A percentile compares a stretch with the other conserved stretches of the same genome.
phyloP scores from a whole-genome alignment of 1,140 invertebrate genomes.

The Adelges cooleyi region DNA sequence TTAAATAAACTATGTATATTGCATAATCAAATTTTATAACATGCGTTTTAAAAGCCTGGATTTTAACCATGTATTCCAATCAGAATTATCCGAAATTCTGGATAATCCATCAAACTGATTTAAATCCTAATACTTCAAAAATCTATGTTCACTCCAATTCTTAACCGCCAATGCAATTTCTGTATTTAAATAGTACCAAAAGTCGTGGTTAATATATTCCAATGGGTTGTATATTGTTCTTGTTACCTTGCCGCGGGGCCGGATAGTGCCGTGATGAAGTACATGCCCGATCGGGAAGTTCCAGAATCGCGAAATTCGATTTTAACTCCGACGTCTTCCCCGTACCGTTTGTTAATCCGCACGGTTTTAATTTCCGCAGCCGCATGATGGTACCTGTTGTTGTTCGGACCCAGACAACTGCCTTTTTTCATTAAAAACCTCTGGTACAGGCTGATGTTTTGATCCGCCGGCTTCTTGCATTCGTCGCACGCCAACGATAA shows the following conservation, averaged over 20 bases:
- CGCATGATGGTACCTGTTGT: neutral
- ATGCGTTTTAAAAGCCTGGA: too few species aligned
- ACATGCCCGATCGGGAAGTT: neutral
- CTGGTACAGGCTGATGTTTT: constrained; percentile 22
- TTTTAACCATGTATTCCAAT: too few species aligned
- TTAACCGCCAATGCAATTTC: too few species aligned
- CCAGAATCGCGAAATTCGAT: neutral
- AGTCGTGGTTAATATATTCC: too few species aligned
- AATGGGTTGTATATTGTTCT: too few species aligned
- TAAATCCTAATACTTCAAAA: too few species aligned
- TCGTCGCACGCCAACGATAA: constrained; percentile 9
- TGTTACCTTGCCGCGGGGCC: constrained; percentile 18
- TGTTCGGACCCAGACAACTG: neutral
- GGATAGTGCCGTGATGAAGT: neutral
- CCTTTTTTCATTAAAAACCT: constrained; percentile 20
- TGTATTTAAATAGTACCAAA: too few species aligned
- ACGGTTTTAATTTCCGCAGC: neutral
- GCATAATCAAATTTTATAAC: too few species aligned
- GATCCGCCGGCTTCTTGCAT: constrained; percentile 16
- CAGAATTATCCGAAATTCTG: too few species aligned
- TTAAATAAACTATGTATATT: too few species aligned
- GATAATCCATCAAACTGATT: too few species aligned
- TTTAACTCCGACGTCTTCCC: constrained; percentile 20
- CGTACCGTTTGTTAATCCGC: neutral
- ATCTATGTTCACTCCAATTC: too few species aligned